A percentile compares a stretch with the other conserved stretches of the same genome.
Conservation (phyloP, 1,140 invertebrate genomes). For the Solen grandis region DNA sequence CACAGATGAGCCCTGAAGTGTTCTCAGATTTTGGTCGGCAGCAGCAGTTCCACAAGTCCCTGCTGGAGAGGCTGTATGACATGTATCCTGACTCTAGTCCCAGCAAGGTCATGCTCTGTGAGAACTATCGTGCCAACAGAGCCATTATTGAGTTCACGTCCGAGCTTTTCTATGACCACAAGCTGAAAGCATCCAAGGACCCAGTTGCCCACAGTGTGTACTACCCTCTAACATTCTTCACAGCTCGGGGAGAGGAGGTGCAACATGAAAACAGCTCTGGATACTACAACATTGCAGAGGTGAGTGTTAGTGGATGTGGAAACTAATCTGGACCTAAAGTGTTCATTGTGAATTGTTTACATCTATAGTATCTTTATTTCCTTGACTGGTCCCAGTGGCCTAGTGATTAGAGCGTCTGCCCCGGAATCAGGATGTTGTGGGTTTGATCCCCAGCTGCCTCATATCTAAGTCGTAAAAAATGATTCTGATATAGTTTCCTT, state of each 20-base stretch:
- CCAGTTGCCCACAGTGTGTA: conserved; percentile 86
- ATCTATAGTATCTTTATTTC: no score
- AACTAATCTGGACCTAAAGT: no score
- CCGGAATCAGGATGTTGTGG: no score
- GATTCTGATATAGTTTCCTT: no score
- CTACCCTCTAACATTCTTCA: conserved; percentile 91
- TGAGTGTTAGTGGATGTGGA: no score
- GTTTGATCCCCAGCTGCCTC: no score
- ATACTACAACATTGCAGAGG: conserved; percentile 92
- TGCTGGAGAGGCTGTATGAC: conserved; percentile 91
- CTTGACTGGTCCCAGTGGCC: no score
- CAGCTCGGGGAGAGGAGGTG: conserved; percentile 89
- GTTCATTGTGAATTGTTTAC: no score
- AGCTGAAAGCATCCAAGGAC: conserved; percentile 87
- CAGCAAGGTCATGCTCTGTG: conserved; percentile 91
- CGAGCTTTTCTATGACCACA: conserved; percentile 91
- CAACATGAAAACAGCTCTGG: conserved; percentile 90
- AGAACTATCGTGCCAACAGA: conserved; percentile 93
- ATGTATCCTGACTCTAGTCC: conserved; percentile 88
- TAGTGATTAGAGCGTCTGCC: no score
- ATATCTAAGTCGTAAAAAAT: no score
- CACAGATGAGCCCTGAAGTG: conserved; percentile 87
- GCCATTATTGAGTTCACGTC: conserved; percentile 92
- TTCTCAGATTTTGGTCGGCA: conserved; percentile 90
- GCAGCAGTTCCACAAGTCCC: conserved; percentile 88